Evolutionary conservation across 2,797 vertebrate species (phyloP).

Genomic region (Artibeus lituratus): DNA sequence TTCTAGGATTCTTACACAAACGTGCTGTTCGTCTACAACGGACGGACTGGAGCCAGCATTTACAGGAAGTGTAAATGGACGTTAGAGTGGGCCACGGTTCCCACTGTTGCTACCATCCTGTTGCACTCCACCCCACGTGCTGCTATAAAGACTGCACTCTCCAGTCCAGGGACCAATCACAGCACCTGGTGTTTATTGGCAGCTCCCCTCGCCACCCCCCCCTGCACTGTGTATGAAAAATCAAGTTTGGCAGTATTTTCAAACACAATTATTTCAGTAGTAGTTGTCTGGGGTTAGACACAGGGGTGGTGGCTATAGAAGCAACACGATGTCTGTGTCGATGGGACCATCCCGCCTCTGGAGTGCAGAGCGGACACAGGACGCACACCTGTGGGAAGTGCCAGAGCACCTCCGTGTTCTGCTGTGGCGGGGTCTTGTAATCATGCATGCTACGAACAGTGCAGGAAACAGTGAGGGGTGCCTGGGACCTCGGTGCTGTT

Average conservation of each 20-base stretch:
- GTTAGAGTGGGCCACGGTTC: too few species aligned
- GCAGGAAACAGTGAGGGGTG: accelerated
- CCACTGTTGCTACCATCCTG: neutral
- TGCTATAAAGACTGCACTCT: neutral
- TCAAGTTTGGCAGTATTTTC: neutral
- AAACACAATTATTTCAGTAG: neutral
- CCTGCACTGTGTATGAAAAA: neutral
- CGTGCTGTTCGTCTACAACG: neutral
- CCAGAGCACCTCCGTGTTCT: neutral
- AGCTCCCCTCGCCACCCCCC: accelerated
- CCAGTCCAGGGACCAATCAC: accelerated
- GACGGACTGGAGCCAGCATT: too few species aligned
- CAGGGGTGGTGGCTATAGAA: too few species aligned
- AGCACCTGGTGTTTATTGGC: neutral
- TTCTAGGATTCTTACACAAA: neutral
- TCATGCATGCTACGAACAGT: accelerated
- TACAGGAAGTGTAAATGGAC: neutral
- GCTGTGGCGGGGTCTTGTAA: accelerated
- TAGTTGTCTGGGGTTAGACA: neutral
- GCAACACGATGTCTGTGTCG: accelerated
- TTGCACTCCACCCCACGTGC: neutral
- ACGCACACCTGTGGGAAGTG: accelerated
- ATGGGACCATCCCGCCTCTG: neutral
- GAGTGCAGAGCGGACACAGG: accelerated
- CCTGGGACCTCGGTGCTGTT: neutral